phyloP scores from a whole-genome alignment of 2,797 vertebrate species.

The Diceros bicornis region DNA sequence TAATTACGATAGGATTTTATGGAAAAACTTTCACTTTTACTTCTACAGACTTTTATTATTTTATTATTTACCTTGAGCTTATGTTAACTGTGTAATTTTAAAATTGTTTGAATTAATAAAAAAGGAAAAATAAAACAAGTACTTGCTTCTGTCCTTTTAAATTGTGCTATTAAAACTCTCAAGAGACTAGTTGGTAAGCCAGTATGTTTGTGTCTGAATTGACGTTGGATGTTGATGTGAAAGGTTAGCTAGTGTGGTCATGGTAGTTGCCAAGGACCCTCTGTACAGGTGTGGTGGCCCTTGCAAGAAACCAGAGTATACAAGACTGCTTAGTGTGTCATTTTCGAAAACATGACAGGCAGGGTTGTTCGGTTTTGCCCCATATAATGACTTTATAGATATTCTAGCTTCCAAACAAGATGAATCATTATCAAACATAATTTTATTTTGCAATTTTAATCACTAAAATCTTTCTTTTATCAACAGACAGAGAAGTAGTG shows the following conservation, averaged over 20 bases:
- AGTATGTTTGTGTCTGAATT: not conserved
- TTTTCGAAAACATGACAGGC: not conserved
- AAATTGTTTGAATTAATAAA: not conserved
- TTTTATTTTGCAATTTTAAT: not conserved
- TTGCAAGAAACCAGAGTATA: not conserved
- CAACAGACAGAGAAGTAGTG: not conserved
- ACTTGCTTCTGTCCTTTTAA: not conserved
- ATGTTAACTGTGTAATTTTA: not conserved
- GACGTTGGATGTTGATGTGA: not conserved
- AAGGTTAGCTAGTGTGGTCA: not conserved
- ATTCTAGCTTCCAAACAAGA: not conserved
- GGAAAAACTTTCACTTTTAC: not conserved
- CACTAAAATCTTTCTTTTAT: not conserved
- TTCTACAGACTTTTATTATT: not conserved
- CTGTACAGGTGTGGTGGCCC: too few species aligned
- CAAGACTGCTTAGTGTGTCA: not conserved
- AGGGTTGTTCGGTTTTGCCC: not conserved
- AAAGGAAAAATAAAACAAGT: not conserved
- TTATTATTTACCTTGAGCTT: not conserved
- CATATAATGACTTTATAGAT: not conserved
- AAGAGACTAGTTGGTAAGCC: not conserved
- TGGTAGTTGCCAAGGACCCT: not conserved
- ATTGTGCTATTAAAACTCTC: not conserved
- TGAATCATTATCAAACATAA: not conserved
- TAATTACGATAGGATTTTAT: not conserved